Evolutionary conservation across 2,113 vertebrate species (phyloP).

Genomic region (Motacilla tschutschensis): DNA sequence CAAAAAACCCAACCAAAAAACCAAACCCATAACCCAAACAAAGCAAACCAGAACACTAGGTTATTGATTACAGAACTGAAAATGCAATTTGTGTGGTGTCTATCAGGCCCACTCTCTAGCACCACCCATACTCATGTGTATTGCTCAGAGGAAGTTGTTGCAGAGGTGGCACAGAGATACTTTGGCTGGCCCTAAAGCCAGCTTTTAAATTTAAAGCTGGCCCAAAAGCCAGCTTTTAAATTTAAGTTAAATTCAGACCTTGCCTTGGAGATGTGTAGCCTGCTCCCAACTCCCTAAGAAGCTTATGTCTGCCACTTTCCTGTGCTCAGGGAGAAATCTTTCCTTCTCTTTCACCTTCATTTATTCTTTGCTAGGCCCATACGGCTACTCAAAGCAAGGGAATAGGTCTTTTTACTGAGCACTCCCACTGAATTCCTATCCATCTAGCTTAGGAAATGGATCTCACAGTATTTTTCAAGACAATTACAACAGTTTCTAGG

Average conservation of each 20-base stretch:
- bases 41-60: background rate
- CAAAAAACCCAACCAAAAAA: background rate
- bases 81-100: background rate
- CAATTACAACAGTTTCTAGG: background rate
- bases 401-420: background rate
- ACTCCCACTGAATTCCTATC: background rate
- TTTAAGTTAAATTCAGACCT: background rate
- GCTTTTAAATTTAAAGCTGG: background rate
- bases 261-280: background rate
- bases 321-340: background rate
- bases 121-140: background rate
- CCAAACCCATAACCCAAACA: no score
- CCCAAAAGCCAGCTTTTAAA: background rate
- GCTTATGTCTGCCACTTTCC: background rate
- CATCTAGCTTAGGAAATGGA: background rate
- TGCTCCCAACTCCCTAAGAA: background rate
- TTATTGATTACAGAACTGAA: background rate
- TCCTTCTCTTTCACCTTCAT: background rate
- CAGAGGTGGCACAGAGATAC: background rate
- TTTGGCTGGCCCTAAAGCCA: background rate
- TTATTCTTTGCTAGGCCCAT: background rate
- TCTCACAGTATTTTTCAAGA: background rate
- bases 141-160: background rate
- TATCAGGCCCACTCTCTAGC: background rate
- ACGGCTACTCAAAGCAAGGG: background rate